Evolutionary conservation across 2,888 invertebrate genomes (phyloP).

Genomic region (Eilema depressum): DNA sequence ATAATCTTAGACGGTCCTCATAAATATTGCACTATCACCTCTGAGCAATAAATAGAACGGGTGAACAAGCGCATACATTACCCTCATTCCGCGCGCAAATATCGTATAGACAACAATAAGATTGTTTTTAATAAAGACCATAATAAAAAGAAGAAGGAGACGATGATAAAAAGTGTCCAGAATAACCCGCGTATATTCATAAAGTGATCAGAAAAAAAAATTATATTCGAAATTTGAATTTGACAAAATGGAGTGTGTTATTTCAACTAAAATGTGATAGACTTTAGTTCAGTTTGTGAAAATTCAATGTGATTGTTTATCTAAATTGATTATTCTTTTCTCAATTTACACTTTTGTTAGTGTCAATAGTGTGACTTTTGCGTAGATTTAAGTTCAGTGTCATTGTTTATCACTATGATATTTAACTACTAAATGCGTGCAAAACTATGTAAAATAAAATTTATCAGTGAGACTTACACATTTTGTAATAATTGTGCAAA

Average conservation of each 20-base stretch:
- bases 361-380: neutral
- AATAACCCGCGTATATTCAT: conserved; percentile 12
- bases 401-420: neutral
- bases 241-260: conserved; percentile 6
- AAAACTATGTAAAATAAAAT: conserved; percentile 27
- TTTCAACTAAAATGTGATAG: conserved; percentile 16
- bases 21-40: conserved; percentile 37
- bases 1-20: conserved; percentile 24
- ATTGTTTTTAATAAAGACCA: neutral
- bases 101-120: conserved; percentile 17
- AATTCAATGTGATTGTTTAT: conserved; percentile 8
- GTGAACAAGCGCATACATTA: conserved; percentile 32
- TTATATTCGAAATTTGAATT: conserved; percentile 21
- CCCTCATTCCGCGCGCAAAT: conserved; percentile 44
- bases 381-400: neutral
- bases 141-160: too few species aligned
- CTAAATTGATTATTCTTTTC: neutral
- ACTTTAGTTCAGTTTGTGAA: conserved; percentile 14
- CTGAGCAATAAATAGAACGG: conserved; percentile 33
- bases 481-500: conserved; percentile 37
- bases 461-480: conserved; percentile 38
- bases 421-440: neutral
- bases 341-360: neutral
- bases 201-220: conserved; percentile 8
- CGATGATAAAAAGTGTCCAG: conserved; percentile 42